phyloP scores from a whole-genome alignment of 2,888 invertebrate genomes.

The Caenorhabditis sp. region DNA sequence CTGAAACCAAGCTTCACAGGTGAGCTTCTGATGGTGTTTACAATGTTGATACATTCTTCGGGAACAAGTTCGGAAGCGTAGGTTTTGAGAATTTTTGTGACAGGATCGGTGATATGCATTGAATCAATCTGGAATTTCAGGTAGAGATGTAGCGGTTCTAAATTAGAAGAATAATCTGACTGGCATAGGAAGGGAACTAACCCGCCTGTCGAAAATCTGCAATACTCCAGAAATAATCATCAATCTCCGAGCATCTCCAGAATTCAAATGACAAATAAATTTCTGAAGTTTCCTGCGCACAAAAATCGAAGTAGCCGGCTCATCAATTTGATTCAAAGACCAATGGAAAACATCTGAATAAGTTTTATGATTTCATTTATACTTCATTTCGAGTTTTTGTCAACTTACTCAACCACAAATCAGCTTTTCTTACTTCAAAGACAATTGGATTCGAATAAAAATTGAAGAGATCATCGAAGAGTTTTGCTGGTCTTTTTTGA shows the following conservation, averaged over 20 bases:
- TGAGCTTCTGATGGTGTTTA: conserved; percentile 7
- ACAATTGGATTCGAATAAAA: conserved; percentile 12
- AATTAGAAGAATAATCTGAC: too few relatives aligned
- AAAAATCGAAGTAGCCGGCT: conserved; percentile 15
- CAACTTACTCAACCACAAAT: conserved; percentile 18
- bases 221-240: conserved; percentile 22
- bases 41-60: conserved; percentile 15
- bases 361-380: not conserved
- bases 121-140: not conserved
- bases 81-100: conserved; percentile 12
- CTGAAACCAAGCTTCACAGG: conserved; percentile 9
- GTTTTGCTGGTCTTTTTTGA: conserved; percentile 18
- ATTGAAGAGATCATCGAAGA: conserved; percentile 19
- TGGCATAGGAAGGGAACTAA: not conserved
- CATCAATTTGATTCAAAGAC: conserved; percentile 14
- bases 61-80: conserved; percentile 10
- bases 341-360: conserved; percentile 23
- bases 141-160: too few relatives aligned
- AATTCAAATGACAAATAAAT: conserved; percentile 15
- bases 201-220: conserved; percentile 11
- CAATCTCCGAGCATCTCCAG: conserved; percentile 24
- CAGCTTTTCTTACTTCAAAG: conserved; percentile 11
- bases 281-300: conserved; percentile 13
- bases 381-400: not conserved
- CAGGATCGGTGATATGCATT: conserved; percentile 9